phyloP scores from a whole-genome alignment of 2,888 invertebrate genomes.

The Imbricaverruca yamaguchii region DNA sequence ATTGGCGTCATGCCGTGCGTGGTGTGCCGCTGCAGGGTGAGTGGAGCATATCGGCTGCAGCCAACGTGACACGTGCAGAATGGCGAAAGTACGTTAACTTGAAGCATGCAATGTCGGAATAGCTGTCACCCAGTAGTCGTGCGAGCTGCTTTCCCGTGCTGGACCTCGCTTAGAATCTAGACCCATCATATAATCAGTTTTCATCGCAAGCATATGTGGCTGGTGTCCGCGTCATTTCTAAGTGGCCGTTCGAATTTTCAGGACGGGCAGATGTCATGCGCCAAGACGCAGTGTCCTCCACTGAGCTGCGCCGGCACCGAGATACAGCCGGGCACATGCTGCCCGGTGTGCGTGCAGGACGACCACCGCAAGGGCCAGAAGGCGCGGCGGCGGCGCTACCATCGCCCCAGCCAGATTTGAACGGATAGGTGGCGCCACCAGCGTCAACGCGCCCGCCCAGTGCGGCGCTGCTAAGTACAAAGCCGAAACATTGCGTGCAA shows the following conservation, averaged over 20 bases:
- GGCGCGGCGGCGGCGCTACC: not conserved
- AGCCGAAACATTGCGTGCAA: slow-evolving; percentile 91
- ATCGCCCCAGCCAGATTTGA: not conserved
- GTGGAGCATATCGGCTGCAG: slow-evolving; percentile 33
- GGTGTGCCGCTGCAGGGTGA: slow-evolving; percentile 83
- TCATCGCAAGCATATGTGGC: too few species aligned
- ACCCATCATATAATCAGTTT: too few species aligned
- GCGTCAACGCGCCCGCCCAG: slow-evolving; percentile 23
- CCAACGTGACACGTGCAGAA: too few species aligned
- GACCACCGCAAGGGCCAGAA: not conserved
- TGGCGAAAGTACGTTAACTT: too few species aligned
- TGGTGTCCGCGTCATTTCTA: too few species aligned
- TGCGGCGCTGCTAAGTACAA: slow-evolving; percentile 54
- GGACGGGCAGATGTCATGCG: slow-evolving; percentile 38
- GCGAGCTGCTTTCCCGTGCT: too few species aligned
- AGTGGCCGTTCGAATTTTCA: slow-evolving; percentile 33
- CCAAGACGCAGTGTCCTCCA: slow-evolving; percentile 38
- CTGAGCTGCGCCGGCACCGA: slow-evolving; percentile 36
- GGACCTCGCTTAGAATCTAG: too few species aligned
- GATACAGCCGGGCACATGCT: slow-evolving; percentile 39
- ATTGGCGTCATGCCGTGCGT: slow-evolving; percentile 84
- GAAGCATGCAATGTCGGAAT: too few species aligned
- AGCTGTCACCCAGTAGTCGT: too few species aligned
- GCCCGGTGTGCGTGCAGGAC: slow-evolving; percentile 39
- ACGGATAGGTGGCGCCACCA: slow-evolving; percentile 14